Conservation (phyloP, 2,113 vertebrate species). For the Clarias macrocephalus region DNA sequence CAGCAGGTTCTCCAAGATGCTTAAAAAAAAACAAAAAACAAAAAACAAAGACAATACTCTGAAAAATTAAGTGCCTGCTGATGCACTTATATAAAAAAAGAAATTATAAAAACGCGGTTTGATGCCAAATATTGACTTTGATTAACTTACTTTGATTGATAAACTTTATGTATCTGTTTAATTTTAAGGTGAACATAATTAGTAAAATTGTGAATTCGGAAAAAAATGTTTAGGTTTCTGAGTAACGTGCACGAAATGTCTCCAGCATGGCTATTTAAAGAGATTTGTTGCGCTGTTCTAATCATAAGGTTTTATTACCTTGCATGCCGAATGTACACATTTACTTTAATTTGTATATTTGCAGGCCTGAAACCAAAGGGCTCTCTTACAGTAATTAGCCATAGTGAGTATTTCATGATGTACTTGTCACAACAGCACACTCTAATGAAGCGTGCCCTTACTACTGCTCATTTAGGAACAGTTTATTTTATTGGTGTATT, state of each 20-base stretch:
- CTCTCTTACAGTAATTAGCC: slow-evolving; percentile 61
- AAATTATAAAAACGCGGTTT: background rate
- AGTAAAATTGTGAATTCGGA: no score
- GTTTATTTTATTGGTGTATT: slow-evolving; percentile 87
- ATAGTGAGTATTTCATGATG: slow-evolving; percentile 57
- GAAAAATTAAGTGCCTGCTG: background rate
- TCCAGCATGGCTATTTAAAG: slow-evolving; percentile 5
- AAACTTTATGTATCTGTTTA: background rate
- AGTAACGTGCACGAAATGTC: background rate
- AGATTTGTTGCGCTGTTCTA: slow-evolving; percentile 52
- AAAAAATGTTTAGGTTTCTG: background rate
- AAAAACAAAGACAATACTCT: background rate
- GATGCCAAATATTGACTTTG: background rate
- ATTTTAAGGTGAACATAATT: background rate
- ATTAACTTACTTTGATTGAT: background rate
- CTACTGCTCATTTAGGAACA: slow-evolving; percentile 79
- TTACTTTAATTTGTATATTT: slow-evolving; percentile 71
- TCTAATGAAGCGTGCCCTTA: slow-evolving; percentile 82
- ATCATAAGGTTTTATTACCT: slow-evolving; percentile 41
- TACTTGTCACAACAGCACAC: slow-evolving; percentile 72
- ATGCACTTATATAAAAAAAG: background rate
- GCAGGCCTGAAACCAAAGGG: slow-evolving; percentile 57
- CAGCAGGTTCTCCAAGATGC: background rate
- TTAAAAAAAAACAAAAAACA: background rate
- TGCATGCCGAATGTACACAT: slow-evolving; percentile 56